Evolutionary conservation across 2,113 vertebrate species (phyloP).

Genomic region (cat (Felis catus)): DNA sequence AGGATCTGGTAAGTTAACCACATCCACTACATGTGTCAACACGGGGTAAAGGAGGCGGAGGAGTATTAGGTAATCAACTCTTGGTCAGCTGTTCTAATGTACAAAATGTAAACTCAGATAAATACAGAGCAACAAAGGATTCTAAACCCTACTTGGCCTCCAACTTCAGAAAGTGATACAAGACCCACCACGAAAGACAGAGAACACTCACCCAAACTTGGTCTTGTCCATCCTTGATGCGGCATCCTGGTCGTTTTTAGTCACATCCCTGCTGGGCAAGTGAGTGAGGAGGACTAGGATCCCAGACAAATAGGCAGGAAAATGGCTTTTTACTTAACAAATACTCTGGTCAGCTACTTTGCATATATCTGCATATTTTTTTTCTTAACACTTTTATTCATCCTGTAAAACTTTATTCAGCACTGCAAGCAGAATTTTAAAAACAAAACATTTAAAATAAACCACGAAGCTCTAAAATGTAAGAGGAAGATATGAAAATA

Average conservation of each 20-base stretch:
- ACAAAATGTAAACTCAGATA: not conserved
- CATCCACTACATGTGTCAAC: too few species aligned
- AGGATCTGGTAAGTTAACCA: not conserved
- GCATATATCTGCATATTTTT: not conserved
- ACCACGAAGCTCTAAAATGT: not conserved
- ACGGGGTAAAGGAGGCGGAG: not conserved
- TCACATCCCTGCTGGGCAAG: not conserved
- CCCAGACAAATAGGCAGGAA: not conserved
- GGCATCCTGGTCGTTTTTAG: not conserved
- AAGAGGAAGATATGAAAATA: not conserved
- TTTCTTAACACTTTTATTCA: not conserved
- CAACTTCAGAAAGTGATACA: not conserved
- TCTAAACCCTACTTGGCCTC: not conserved
- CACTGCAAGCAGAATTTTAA: constrained; percentile 33
- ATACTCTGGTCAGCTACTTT: constrained; percentile 1
- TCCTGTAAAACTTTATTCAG: not conserved
- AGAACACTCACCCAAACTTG: not conserved
- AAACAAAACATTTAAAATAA: constrained; percentile 62
- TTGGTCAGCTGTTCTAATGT: not conserved
- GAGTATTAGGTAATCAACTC: not conserved
- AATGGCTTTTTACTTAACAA: constrained; percentile 1
- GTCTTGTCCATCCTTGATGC: not conserved
- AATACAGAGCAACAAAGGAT: not conserved
- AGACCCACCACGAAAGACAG: not conserved
- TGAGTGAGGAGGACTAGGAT: not conserved